Conservation (phyloP, 2,888 invertebrate genomes). For the Sympetrum striolatum region DNA sequence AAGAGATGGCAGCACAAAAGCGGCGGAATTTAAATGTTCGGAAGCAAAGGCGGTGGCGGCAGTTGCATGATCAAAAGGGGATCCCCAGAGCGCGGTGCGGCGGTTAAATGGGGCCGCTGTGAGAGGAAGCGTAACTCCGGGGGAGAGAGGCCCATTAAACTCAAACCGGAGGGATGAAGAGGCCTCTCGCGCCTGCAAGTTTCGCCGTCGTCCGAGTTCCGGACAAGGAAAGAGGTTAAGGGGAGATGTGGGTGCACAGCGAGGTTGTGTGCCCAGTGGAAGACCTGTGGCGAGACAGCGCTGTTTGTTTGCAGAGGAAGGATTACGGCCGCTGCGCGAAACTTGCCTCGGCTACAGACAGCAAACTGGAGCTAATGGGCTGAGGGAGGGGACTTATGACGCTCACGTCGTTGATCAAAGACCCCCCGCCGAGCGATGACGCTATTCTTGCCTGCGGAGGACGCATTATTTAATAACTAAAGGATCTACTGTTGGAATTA, state of each 20-base stretch:
- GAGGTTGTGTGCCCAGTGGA: not conserved
- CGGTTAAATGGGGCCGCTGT: conserved; percentile 37
- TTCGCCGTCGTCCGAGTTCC: conserved; percentile 1
- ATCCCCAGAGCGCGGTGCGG: not conserved
- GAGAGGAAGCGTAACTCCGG: conserved; percentile 33
- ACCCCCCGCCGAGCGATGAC: not conserved
- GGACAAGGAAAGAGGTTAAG: conserved; percentile 19
- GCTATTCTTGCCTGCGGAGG: not conserved
- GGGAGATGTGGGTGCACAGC: not conserved
- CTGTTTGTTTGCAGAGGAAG: conserved; percentile 31
- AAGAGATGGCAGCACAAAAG: not conserved
- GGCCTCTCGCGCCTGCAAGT: not conserved
- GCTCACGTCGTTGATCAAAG: not conserved
- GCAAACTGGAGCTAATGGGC: conserved; percentile 13
- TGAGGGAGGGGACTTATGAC: not conserved
- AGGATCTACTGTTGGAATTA: too few species aligned
- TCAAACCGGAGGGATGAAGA: conserved; percentile 12
- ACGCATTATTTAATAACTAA: too few species aligned
- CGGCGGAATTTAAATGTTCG: conserved; percentile 12
- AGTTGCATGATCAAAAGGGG: not conserved
- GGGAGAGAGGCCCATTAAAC: conserved; percentile 39
- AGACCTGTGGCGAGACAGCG: conserved; percentile 4
- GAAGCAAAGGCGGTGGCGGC: not conserved
- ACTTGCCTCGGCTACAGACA: conserved; percentile 6
- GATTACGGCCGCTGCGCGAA: conserved; percentile 30